Evolutionary conservation across 2,888 invertebrate genomes (phyloP).

Genomic region (Oxytorus armatus): DNA sequence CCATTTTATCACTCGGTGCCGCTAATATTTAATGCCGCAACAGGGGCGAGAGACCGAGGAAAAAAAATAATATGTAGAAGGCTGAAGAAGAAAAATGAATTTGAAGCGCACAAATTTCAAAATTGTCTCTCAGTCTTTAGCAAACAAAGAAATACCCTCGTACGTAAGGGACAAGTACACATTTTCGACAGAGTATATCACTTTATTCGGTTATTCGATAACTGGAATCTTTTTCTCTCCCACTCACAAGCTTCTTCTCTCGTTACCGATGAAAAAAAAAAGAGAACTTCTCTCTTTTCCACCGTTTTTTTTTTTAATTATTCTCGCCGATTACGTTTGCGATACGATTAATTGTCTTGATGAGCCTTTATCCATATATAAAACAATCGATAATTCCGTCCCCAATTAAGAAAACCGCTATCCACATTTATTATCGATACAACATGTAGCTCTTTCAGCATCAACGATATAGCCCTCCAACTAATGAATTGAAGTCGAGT

Average conservation of each 20-base stretch:
- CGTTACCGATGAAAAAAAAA: neutral
- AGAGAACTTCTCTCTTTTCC: neutral
- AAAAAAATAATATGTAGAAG: neutral
- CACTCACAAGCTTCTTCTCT: neutral
- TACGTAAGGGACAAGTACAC: conserved; percentile 3
- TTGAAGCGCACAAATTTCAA: neutral
- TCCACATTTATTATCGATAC: neutral
- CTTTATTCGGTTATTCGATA: conserved; percentile 20
- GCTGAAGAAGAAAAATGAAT: conserved; percentile 11
- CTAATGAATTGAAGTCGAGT: neutral
- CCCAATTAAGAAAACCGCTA: conserved; percentile 8
- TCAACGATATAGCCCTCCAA: neutral
- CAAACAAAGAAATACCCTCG: neutral
- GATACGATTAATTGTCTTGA: neutral
- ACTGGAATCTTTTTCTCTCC: conserved; percentile 6
- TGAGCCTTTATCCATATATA: neutral
- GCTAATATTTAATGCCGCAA: neutral
- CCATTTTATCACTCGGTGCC: conserved; percentile 13
- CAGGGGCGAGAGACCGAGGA: no score
- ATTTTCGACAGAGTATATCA: neutral
- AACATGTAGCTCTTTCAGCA: neutral
- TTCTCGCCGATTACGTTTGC: neutral
- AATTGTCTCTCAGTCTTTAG: conserved; percentile 2
- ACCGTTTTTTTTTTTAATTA: neutral
- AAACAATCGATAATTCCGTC: conserved; percentile 12